Base-by-base conservation (phyloP, 2,888 invertebrate genomes). In the Palloptera scutellata region DNA sequence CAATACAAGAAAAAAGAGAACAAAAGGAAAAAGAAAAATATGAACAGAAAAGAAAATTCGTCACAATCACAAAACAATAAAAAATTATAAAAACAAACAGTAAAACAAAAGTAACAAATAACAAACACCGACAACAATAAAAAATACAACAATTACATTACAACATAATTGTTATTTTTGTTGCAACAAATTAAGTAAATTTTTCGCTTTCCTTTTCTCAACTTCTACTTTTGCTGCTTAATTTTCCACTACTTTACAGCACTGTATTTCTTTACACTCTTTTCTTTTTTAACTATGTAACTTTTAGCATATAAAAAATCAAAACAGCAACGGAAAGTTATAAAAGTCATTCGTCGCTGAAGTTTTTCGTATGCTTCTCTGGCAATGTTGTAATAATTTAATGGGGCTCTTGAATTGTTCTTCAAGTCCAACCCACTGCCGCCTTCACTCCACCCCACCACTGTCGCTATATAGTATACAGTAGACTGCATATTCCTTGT, bases 151-250 rank as follows among this genome's bases (percentile, higher is more conserved):
- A 78, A 78, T 78, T 80, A 74, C 80, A 76, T 79, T 76, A 74
- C 76, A 79, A 76, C 76, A 76, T 78, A 80, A 80, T 80, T 79
- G 80, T 79, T 80, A 78, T 79, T 79, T 75, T 79, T 72, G 20
- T 19, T 40, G 48, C 61, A 66, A 64, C 58, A 69, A 43, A 60
- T 51, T 51, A 52, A 52, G 62, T 53, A 62, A 48, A 55, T 51
- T 51, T 30, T 15, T 51, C 58, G 52, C 41, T 52, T 52, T 52
- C 51, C 48, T 17, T 43, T 52, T 61, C 42, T 52, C 53, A 15
- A 13, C n/a, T 52, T 20, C 12, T 52, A 30, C 30, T 55, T 17
- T 20, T 42, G 54, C 12, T 61, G 43, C 19, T 53, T 12, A 20
- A 75, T 76, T 72, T 77, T 75, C 75, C 75, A 72, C 72, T 70